Evolutionary conservation across 2,888 invertebrate genomes (phyloP).

Genomic region (Morpho achilles): DNA sequence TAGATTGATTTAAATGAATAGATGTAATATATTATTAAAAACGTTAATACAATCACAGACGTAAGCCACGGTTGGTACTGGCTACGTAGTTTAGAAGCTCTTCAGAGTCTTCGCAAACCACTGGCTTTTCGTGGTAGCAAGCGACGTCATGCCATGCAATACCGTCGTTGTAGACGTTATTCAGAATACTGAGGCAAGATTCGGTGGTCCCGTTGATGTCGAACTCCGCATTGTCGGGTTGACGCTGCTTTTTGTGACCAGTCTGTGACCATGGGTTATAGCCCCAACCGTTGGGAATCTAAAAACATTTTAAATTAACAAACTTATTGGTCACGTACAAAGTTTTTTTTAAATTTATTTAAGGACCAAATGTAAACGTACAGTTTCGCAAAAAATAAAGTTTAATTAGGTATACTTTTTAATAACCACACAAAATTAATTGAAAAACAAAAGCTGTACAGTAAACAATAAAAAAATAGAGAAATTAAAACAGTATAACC

Average conservation of each 20-base stretch:
- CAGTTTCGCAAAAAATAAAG: too few relatives aligned
- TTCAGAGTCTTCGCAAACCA: slow-evolving; percentile 94
- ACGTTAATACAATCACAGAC: slow-evolving; percentile 79
- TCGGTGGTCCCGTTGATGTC: slow-evolving; percentile 93
- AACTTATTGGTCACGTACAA: too few relatives aligned
- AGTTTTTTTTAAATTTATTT: too few relatives aligned
- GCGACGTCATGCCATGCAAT: slow-evolving; percentile 97
- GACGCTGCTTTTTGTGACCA: slow-evolving; percentile 92
- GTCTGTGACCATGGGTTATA: slow-evolving; percentile 95
- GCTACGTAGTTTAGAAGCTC: slow-evolving; percentile 92
- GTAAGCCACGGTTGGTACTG: slow-evolving; percentile 89
- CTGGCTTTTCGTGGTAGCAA: slow-evolving; percentile 95
- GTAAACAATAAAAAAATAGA: too few relatives aligned
- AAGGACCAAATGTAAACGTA: too few relatives aligned
- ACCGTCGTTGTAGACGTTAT: slow-evolving; percentile 96
- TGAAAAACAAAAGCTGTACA: too few relatives aligned
- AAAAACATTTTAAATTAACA: slow-evolving; percentile 26
- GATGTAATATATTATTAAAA: neutral
- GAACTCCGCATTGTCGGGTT: slow-evolving; percentile 95
- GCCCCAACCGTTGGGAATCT: slow-evolving; percentile 83
- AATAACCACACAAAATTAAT: too few relatives aligned
- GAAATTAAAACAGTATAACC: too few relatives aligned
- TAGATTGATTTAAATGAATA: slow-evolving; percentile 1
- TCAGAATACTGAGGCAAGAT: slow-evolving; percentile 91
- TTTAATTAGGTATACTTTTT: too few relatives aligned